phyloP scores from a whole-genome alignment of 2,888 invertebrate genomes.

The Crepidodera aurea region DNA sequence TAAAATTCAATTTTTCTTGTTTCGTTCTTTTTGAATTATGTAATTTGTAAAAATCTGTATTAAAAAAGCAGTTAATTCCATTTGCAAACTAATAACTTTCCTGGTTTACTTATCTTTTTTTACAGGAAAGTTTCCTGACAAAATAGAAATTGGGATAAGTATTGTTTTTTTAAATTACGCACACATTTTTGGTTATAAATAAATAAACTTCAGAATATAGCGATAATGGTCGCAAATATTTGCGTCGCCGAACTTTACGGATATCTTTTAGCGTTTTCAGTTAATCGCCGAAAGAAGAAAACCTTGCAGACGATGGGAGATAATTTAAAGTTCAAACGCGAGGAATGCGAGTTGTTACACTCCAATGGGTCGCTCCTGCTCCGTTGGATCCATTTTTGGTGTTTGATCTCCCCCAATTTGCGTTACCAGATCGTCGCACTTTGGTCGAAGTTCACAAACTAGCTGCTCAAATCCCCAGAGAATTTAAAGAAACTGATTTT shows the following conservation, averaged over 20 bases:
- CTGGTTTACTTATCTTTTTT: no score
- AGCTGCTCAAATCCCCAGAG: not conserved
- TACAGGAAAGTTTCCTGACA: no score
- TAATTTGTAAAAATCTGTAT: no score
- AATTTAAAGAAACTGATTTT: not conserved
- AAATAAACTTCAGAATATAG: no score
- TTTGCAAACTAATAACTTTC: no score
- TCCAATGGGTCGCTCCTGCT: constrained; percentile 27
- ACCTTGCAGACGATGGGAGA: constrained; percentile 34
- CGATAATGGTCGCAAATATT: no score
- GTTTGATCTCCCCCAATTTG: constrained; percentile 31
- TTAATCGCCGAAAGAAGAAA: constrained; percentile 36
- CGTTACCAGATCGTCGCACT: constrained; percentile 21
- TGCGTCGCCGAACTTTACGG: constrained; percentile 8
- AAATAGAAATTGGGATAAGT: no score
- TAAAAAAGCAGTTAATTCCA: no score
- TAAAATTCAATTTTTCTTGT: no score
- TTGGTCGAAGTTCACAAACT: not conserved
- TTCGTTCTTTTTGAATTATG: no score
- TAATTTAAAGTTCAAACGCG: constrained; percentile 38
- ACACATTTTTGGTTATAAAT: no score
- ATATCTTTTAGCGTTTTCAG: constrained; percentile 28
- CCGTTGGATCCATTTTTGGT: constrained; percentile 29
- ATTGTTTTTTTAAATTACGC: no score
- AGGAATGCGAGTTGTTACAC: constrained; percentile 39